These are phyloP conservation scores for Anisognathus igniventris DNA, from an alignment of 2,797 vertebrate genomes.

Conservation along the genomic window DNA sequence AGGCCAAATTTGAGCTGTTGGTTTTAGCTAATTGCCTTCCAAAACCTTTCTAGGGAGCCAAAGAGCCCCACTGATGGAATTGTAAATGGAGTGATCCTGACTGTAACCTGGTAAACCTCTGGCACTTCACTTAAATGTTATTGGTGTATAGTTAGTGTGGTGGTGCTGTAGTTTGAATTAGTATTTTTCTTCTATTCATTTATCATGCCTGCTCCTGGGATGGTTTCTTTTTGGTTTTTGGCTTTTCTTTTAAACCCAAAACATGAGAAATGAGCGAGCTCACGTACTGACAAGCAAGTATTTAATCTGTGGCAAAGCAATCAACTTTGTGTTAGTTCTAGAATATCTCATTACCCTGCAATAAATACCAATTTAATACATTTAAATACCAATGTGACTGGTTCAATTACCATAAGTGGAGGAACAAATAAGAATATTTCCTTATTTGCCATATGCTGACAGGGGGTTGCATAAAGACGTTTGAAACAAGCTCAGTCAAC, in stretches of 20 bases:
- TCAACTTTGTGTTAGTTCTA: slow-evolving; percentile 27
- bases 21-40: slow-evolving; percentile 26
- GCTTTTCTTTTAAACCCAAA: neutral
- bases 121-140: neutral
- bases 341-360: slow-evolving; percentile 43
- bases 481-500: slow-evolving; percentile 61
- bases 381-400: slow-evolving; percentile 33
- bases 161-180: neutral
- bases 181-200: neutral
- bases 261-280: neutral
- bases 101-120: neutral
- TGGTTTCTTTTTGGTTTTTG: neutral
- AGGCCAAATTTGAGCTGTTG: neutral
- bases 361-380: slow-evolving; percentile 37
- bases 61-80: neutral
- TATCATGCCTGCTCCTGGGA: neutral
- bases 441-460: slow-evolving; percentile 51
- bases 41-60: neutral
- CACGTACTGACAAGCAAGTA: neutral
- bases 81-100: neutral
- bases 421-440: slow-evolving; percentile 58
- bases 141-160: neutral
- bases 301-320: slow-evolving; percentile 48
- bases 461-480: slow-evolving; percentile 37
- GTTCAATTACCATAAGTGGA: slow-evolving; percentile 2